Base-by-base conservation (phyloP, 30 jellyfish, hydroid and myxozoan species). In the Catostylus mosaicus region DNA sequence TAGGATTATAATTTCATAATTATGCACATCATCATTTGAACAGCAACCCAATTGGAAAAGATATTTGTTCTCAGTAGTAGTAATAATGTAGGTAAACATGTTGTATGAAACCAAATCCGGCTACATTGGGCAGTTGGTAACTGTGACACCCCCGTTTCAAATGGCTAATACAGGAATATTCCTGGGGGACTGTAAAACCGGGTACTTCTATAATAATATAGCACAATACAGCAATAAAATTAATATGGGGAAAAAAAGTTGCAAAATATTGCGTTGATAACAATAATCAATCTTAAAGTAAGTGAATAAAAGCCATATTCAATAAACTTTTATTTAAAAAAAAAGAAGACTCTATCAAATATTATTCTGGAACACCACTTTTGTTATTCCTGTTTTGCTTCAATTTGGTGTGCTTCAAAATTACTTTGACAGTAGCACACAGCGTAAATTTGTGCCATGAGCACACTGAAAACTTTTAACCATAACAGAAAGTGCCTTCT, bases 121-220 rank as follows among this genome's bases (percentile, higher is more conserved):
- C 74, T 22, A 61, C 74, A 24, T 22, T 61, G 74, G 26, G 74
- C 74, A 61, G 74, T 35, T 61, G 74, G 74, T 61, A 61, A 61
- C 74, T 54, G 67, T 61, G 40, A 61, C 32, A 61, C 74, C 74
- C 74, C 74, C 74, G 74, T 61, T 61, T 61, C 74, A 22, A 9
- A 61, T 14, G 74, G 74, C 74, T 61, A 61, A 61, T 61, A 26
- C 74, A 61, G 74, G 36, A 61, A 61, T 61, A 22, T 61, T 61
- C 74, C 43, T 61, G 74, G 43, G 74, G 74, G 74, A 23, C 40
- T 35, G 38, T 34, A 61, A 61, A 35, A 61, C 74, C 74, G 26
- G 36, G 74, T n/a, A 40, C 54, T 40, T 5, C 14, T 40, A 40
- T 14, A 40, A 40, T 40, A 40, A 40, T 40, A 40, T 40, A 40